A percentile compares a stretch with the other conserved stretches of the same genome.
These are phyloP conservation scores for Myodes glareolus DNA, from an alignment of 2,113 vertebrate species.

Conservation along the genomic window DNA sequence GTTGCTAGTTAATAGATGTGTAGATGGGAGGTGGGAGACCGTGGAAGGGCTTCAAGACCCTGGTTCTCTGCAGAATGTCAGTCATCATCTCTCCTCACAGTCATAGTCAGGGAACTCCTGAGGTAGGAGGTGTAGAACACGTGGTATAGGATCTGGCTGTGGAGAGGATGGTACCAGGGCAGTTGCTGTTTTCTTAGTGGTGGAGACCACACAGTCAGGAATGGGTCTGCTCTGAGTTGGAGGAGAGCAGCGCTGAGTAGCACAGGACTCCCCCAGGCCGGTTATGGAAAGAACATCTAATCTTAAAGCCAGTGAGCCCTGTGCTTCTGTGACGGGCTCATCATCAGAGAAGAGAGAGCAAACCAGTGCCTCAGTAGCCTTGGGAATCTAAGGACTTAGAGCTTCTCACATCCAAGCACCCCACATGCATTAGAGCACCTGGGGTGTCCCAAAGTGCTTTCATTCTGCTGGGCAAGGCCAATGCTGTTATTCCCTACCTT, in stretches of 20 bases:
- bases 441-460: neutral
- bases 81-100: neutral
- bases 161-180: neutral
- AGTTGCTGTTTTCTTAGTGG: neutral
- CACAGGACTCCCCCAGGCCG: neutral
- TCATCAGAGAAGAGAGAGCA: neutral
- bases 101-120: neutral
- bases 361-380: neutral
- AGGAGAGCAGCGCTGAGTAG: neutral
- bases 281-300: neutral
- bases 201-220: neutral
- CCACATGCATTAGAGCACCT: neutral
- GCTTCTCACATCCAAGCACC: neutral
- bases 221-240: neutral
- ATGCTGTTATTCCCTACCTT: neutral
- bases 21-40: no score
- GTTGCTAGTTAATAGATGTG: neutral
- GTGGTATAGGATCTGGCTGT: neutral
- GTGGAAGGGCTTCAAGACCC: neutral
- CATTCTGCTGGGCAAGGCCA: neutral
- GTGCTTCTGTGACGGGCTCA: neutral
- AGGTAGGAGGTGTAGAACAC: neutral
- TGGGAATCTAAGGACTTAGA: neutral
- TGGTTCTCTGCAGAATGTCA: neutral
- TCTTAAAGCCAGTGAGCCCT: rapidly evolving